Base-by-base conservation (phyloP, 2,113 vertebrate species). In the Girardinichthys multiradiatus region DNA sequence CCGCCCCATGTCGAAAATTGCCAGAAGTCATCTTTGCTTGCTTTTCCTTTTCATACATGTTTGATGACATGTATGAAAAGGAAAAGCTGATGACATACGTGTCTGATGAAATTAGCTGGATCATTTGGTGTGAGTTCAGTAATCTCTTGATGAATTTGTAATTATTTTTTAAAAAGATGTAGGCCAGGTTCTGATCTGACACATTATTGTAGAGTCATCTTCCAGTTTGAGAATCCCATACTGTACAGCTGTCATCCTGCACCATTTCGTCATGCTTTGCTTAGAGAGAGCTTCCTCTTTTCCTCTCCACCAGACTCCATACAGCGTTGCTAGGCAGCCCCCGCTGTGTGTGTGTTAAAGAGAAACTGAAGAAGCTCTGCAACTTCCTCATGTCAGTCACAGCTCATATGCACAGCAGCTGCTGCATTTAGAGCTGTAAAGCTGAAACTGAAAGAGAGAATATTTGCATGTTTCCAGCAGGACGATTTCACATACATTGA, bases 251-350 rank as follows among this genome's bases (percentile, higher is more conserved):
- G 57, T 48, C 19, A 30, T 82, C 70, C 77, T 70, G 68, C 87
- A 74, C 79, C 80, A 15, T 68, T 73, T 73, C 71, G 77, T 79
- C 79, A 76, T 26, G 69, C 77, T 66, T 58, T 13, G 29, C 83
- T 57, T 70, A 76, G 79, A 81, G 80, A 28, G 75, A 89, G 74
- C 74, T 80, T 79, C 74, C 86, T 87, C 68, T 33, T 86, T 88
- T 82, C 68, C 80, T 61, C 61, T 80, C 84, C 76, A 81, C 72
- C 87, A 85, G 85, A 86, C 77, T 87, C 84, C 71, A 84, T 87
- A 62, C 79, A 80, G 78, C 64, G 93, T 94, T 94, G 92, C 91
- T 93, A 93, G 84, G 93, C 90, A 95, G 94, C 92, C 74, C 54
- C 62, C 48, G 9, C 64, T 62, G 63, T 31, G 61, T 60, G 62